Evolutionary conservation across 2,888 invertebrate genomes (phyloP), one percentile per base, ranked within the genome.

Genomic region (Eupeodes luniger): DNA sequence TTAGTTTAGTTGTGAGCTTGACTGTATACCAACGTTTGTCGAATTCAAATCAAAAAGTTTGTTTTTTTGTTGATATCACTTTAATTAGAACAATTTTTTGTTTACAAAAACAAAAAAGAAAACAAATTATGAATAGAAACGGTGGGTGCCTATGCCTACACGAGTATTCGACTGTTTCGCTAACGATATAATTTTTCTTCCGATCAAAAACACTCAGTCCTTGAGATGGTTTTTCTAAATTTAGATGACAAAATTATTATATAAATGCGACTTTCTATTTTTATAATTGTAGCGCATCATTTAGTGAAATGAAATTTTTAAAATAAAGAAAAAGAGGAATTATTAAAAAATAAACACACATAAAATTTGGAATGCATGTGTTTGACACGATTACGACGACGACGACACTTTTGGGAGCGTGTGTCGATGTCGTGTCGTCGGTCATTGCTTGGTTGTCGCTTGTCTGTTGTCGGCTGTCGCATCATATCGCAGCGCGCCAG

Each of bases 251-350:
- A 86, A 85, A 86, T 86, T 78, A 82, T 82, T 81, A 62, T 69
- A 86, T 78, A 86, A 86, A 86, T 86, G 27, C 27, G 78, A 75
- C 74, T 79, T 53, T 69, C 75, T 82, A 86, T 86, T 82, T 86
- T 82, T 82, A 75, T 75, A 69, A 40, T 67, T 36, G 34, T 14
- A 36, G 49, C 44, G 47, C 59, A 70, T 70, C 55, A 70, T 55
- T 70, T 55, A 72, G n/a, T 47, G 14, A 47, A 59, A 72, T 40
- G 62, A 75, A 62, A 49, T 75, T 74, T 85, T 76, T 53, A 81
- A 62, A 40, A 51, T 49, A n/a, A 16, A 34, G 51, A 75, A 62
- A 49, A 36, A 36, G 36, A 36, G 7, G 5, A 7, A 40, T 5
- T 40, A 40, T 40, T 27, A 9, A 44, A 57, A 44, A 55, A 40